Percentiles rank a stretch among this genome's conserved stretches.
phyloP scores from a whole-genome alignment of 2,113 vertebrate species.

The Delphinapterus leucas region DNA sequence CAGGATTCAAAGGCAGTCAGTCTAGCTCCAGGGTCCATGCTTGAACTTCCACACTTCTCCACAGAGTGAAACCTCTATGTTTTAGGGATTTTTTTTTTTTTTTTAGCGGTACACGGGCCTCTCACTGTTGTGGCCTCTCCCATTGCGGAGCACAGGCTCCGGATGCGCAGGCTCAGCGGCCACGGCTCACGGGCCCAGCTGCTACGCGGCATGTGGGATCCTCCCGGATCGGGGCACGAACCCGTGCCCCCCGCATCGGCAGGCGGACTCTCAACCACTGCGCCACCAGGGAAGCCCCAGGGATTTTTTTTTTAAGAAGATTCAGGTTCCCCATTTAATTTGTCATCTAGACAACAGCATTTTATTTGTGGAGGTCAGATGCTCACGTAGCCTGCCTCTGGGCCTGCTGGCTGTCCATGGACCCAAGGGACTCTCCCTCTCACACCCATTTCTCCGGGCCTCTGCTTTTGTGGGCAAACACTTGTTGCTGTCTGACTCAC shows the following conservation, averaged over 20 bases:
- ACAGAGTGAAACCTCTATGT: neutral
- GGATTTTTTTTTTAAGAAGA: neutral
- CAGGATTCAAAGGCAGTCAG: neutral
- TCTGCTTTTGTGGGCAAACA: conserved; percentile 65
- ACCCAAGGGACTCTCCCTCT: neutral
- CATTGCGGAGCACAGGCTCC: too few species aligned
- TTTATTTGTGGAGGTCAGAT: neutral
- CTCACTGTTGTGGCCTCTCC: too few species aligned
- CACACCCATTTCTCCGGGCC: neutral
- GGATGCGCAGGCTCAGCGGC: too few species aligned
- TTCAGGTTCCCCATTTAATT: neutral
- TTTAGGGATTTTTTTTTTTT: neutral
- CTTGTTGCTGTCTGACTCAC: conserved; percentile 83
- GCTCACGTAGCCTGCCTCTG: neutral
- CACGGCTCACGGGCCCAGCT: too few species aligned
- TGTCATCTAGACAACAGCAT: neutral
- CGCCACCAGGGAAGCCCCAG: too few species aligned
- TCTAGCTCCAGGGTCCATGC: neutral
- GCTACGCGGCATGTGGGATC: too few species aligned
- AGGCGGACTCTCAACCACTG: too few species aligned
- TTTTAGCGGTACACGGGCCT: neutral
- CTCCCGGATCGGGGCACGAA: too few species aligned
- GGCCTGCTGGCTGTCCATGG: neutral
- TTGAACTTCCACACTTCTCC: neutral
- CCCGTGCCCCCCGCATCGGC: too few species aligned